phyloP scores from a whole-genome alignment of 2,113 vertebrate genomes.

The Sylvicapra grimmia region DNA sequence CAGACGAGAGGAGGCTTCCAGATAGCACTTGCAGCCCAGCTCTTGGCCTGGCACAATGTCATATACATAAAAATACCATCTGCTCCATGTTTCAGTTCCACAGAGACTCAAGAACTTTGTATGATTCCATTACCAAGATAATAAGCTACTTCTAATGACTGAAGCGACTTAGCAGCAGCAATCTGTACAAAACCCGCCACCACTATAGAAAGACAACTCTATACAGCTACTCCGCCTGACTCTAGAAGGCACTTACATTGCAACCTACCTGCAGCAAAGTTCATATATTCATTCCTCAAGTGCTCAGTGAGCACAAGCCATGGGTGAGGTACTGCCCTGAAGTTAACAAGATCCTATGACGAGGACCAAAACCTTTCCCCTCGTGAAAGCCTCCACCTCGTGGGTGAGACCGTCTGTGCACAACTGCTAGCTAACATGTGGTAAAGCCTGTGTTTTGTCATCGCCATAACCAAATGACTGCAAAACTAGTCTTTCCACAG shows the following conservation, averaged over 20 bases:
- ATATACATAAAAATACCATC: background rate
- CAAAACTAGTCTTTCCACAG: background rate
- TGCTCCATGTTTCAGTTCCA: background rate
- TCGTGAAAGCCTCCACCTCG: background rate
- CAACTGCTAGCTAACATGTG: background rate
- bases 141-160: background rate
- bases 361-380: background rate
- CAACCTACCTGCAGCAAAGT: background rate
- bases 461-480: background rate
- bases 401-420: background rate
- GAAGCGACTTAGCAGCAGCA: too few species aligned
- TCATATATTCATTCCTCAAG: background rate
- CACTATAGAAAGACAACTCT: background rate
- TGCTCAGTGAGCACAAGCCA: background rate
- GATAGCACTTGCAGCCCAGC: background rate
- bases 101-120: background rate
- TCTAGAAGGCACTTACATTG: background rate
- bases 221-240: background rate
- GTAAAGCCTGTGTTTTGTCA: background rate
- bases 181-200: background rate
- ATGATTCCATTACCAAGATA: background rate
- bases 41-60: background rate
- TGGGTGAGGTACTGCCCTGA: background rate
- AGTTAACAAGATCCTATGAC: background rate
- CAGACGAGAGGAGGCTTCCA: background rate